Evolutionary conservation across 2,888 invertebrate genomes (phyloP).

Genomic region (Drosophila pseudotakahashii): DNA sequence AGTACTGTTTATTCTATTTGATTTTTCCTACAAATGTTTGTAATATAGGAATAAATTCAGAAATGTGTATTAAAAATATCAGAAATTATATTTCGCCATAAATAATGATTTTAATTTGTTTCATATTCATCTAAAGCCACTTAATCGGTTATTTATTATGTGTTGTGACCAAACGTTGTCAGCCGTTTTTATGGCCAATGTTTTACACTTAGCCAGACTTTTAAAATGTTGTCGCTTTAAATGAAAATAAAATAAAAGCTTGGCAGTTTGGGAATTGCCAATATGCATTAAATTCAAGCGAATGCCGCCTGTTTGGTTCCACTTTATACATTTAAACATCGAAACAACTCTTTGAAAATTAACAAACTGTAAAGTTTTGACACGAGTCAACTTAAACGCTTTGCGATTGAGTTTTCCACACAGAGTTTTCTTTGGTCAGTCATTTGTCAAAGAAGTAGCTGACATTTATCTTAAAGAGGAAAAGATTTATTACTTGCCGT

Average conservation of each 20-base stretch:
- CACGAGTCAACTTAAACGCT: slow-evolving; percentile 4
- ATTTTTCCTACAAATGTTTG: too few species aligned
- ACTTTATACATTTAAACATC: slow-evolving; percentile 4
- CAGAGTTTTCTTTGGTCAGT: slow-evolving; percentile 14
- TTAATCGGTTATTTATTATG: slow-evolving; percentile 22
- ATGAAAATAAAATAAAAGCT: slow-evolving; percentile 12
- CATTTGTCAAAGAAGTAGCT: neutral
- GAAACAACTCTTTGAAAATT: slow-evolving; percentile 9
- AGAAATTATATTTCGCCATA: neutral
- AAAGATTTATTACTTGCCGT: slow-evolving; percentile 17
- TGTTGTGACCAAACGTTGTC: slow-evolving; percentile 5
- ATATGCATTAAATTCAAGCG: slow-evolving; percentile 31
- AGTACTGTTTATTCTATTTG: too few species aligned
- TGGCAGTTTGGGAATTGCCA: slow-evolving; percentile 20
- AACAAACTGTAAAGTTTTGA: slow-evolving; percentile 16
- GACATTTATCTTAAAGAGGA: slow-evolving; percentile 3
- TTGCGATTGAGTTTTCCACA: neutral
- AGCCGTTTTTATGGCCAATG: slow-evolving; percentile 11
- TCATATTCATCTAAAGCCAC: slow-evolving; percentile 9
- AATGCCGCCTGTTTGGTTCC: slow-evolving; percentile 11
- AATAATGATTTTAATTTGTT: neutral
- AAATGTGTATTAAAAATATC: neutral
- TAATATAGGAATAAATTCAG: neutral
- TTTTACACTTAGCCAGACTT: slow-evolving; percentile 16
- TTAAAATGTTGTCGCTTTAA: slow-evolving; percentile 28